A percentile compares a stretch with the other conserved stretches of the same genome.
phyloP scores from a whole-genome alignment of 2,888 invertebrate genomes.

The Scelioninae gen. 1 region DNA sequence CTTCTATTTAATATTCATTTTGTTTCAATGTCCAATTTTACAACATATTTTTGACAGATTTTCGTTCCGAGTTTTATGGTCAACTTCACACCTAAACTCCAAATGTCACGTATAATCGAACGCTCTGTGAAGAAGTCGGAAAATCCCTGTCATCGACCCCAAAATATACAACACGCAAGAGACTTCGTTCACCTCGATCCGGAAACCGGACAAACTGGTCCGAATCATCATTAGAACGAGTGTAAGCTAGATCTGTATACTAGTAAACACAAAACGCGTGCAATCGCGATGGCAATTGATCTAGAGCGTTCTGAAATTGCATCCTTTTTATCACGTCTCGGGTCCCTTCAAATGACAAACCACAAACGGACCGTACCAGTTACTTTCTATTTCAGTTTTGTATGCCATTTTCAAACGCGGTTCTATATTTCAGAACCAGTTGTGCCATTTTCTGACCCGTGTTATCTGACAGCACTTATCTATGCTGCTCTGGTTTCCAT shows the following conservation, averaged over 20 bases:
- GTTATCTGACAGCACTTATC: slow-evolving; percentile 51
- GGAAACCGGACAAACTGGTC: slow-evolving; percentile 63
- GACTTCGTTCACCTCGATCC: slow-evolving; percentile 47
- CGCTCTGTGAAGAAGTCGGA: slow-evolving; percentile 30
- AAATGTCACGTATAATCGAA: slow-evolving; percentile 14
- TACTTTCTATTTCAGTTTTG: slow-evolving; percentile 56
- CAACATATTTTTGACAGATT: too few species aligned
- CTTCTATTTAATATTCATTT: too few species aligned
- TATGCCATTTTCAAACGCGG: slow-evolving; percentile 27
- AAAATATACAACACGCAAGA: slow-evolving; percentile 32
- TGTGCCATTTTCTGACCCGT: slow-evolving; percentile 37
- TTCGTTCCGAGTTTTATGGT: too few species aligned
- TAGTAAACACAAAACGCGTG: slow-evolving; percentile 41
- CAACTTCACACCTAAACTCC: slow-evolving; percentile 7
- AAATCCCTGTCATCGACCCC: slow-evolving; percentile 57
- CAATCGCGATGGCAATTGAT: slow-evolving; percentile 50
- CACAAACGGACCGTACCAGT: slow-evolving; percentile 35
- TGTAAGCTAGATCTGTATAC: slow-evolving; percentile 48
- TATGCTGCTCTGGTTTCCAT: slow-evolving; percentile 16
- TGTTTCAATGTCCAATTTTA: too few species aligned
- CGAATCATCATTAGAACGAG: slow-evolving; percentile 44
- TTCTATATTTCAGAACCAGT: slow-evolving; percentile 45
- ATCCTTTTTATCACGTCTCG: slow-evolving; percentile 25
- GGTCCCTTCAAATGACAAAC: slow-evolving; percentile 22
- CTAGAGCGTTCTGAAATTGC: slow-evolving; percentile 40